Percentiles rank a stretch among this genome's conserved stretches.
Evolutionary conservation across 2,113 vertebrate species (phyloP).

Genomic region (Cyprinodon brontotheroides): DNA sequence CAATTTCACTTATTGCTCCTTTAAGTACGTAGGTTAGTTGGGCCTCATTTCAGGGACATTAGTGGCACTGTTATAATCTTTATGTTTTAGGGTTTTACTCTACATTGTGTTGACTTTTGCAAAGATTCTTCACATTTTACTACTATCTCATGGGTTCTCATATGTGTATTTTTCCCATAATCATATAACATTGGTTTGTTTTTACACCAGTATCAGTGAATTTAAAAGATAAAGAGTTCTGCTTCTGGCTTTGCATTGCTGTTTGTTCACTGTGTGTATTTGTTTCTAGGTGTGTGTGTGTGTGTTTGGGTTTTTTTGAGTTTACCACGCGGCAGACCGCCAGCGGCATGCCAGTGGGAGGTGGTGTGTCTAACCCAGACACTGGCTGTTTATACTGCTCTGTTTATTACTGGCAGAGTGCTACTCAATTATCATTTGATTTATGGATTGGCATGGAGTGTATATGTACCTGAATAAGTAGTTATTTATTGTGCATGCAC

Average conservation of each 20-base stretch:
- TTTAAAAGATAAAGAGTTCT: slow-evolving; percentile 16
- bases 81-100: slow-evolving; percentile 38
- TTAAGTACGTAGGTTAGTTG: background rate
- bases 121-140: slow-evolving; percentile 31
- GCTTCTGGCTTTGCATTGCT: slow-evolving; percentile 32
- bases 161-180: slow-evolving; percentile 34
- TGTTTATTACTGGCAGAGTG: slow-evolving; percentile 73
- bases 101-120: slow-evolving; percentile 30
- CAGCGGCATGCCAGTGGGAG: slow-evolving; percentile 66
- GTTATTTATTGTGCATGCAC: slow-evolving; percentile 42
- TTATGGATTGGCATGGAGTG: slow-evolving; percentile 76
- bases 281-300: background rate
- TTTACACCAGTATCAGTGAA: slow-evolving; percentile 31
- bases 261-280: slow-evolving; percentile 22
- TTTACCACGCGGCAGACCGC: slow-evolving; percentile 65
- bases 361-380: slow-evolving; percentile 65
- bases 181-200: slow-evolving; percentile 22
- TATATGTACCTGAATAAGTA: slow-evolving; percentile 55
- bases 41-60: slow-evolving; percentile 42
- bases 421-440: slow-evolving; percentile 79
- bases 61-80: slow-evolving; percentile 47
- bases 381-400: slow-evolving; percentile 73
- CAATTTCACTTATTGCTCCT: too few species aligned
- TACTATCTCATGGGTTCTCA: slow-evolving; percentile 19
- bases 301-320: slow-evolving; percentile 15